Percentiles rank a stretch among this genome's conserved stretches.
phyloP scores from a whole-genome alignment of 2,888 invertebrate genomes.

The Cheilosia vulpina region DNA sequence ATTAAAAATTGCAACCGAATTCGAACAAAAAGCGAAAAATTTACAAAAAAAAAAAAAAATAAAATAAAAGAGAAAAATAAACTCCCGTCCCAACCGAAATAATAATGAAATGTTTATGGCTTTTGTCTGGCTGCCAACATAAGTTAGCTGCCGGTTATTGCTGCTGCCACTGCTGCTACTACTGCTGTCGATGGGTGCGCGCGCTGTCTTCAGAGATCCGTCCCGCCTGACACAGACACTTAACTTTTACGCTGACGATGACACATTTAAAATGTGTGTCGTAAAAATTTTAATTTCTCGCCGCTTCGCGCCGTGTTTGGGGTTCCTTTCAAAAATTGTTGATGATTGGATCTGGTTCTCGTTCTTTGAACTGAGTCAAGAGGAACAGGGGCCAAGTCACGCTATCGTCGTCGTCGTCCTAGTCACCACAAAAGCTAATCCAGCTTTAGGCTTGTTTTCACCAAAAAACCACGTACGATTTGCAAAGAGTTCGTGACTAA shows the following conservation, averaged over 20 bases:
- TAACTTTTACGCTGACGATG: slow-evolving; percentile 57
- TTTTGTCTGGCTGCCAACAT: slow-evolving; percentile 70
- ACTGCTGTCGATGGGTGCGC: slow-evolving; percentile 8
- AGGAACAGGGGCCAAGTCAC: slow-evolving; percentile 31
- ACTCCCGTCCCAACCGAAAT: slow-evolving; percentile 36
- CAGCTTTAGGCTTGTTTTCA: slow-evolving; percentile 30
- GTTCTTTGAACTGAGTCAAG: slow-evolving; percentile 4
- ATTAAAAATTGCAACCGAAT: slow-evolving; percentile 63
- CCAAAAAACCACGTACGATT: slow-evolving; percentile 61
- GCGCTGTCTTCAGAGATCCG: slow-evolving; percentile 1
- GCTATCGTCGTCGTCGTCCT: slow-evolving; percentile 18
- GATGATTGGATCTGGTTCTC: slow-evolving; percentile 8
- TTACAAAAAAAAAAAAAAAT: slow-evolving; percentile 19
- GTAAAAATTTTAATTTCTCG: slow-evolving; percentile 62
- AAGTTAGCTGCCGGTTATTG: slow-evolving; percentile 39
- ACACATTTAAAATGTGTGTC: slow-evolving; percentile 70
- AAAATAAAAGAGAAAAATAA: slow-evolving; percentile 10
- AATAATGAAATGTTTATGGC: slow-evolving; percentile 69
- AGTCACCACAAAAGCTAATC: slow-evolving; percentile 46
- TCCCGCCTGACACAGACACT: slow-evolving; percentile 52
- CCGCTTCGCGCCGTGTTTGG: neutral
- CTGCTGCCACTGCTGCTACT: neutral
- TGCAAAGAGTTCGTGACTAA: slow-evolving; percentile 53
- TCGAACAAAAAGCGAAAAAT: slow-evolving; percentile 14
- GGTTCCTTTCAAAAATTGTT: slow-evolving; percentile 27